These are phyloP conservation scores for Onychomys torridus DNA, from an alignment of 2,797 vertebrate species.

Conservation along the genomic window DNA sequence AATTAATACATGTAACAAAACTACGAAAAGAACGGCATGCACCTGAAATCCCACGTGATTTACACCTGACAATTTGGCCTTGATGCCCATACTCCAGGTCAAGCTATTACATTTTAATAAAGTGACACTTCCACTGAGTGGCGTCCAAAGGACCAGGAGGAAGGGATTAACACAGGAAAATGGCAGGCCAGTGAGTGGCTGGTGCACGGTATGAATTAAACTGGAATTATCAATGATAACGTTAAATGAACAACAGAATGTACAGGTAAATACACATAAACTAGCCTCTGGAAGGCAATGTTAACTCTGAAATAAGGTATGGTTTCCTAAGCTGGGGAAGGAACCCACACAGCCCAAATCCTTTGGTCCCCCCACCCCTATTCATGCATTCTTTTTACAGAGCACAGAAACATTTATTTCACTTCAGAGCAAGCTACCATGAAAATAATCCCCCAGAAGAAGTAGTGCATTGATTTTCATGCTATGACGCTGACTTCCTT, in stretches of 20 bases:
- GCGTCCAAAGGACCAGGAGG: slow-evolving; percentile 44
- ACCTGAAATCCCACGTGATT: slow-evolving; percentile 33
- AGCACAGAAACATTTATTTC: slow-evolving; percentile 59
- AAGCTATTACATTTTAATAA: slow-evolving; percentile 72
- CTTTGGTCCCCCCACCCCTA: neutral
- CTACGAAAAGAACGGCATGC: neutral
- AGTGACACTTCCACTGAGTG: slow-evolving; percentile 39
- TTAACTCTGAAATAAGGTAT: slow-evolving; percentile 27
- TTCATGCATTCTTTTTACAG: neutral
- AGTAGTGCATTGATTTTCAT: slow-evolving; percentile 65
- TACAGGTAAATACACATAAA: slow-evolving; percentile 48
- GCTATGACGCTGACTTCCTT: slow-evolving; percentile 55
- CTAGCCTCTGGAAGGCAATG: neutral
- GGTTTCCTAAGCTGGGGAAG: slow-evolving; percentile 2
- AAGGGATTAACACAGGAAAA: slow-evolving; percentile 59
- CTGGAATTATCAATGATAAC: slow-evolving; percentile 5
- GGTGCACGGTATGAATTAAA: slow-evolving; percentile 47
- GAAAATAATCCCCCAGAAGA: slow-evolving; percentile 69
- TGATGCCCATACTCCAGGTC: slow-evolving; percentile 45
- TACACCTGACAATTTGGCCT: slow-evolving; percentile 52
- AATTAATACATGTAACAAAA: slow-evolving; percentile 21
- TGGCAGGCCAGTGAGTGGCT: slow-evolving; percentile 24
- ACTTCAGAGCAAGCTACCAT: slow-evolving; percentile 57
- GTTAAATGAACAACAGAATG: slow-evolving; percentile 52
- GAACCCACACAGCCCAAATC: neutral